A percentile compares a stretch with the other conserved stretches of the same genome.
Evolutionary conservation across 2,888 invertebrate species (phyloP).

Genomic region (Microplitis manilae): DNA sequence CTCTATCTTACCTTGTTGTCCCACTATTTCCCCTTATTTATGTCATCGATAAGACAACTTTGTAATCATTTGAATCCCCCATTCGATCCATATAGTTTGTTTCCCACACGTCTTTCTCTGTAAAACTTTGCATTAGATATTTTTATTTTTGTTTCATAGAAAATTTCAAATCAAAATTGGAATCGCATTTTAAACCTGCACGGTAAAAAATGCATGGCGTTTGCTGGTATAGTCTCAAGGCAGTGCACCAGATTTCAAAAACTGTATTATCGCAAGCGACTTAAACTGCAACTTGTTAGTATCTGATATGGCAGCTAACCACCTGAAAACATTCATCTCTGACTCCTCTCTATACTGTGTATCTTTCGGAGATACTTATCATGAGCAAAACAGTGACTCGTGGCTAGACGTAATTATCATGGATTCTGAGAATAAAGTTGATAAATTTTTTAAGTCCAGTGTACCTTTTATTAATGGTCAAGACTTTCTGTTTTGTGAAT

Average conservation of each 20-base stretch:
- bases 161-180: not conserved
- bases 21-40: not conserved
- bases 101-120: not conserved
- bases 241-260: too few relatives aligned
- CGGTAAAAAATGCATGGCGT: too few relatives aligned
- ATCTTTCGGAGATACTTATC: too few relatives aligned
- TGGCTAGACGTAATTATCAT: not conserved
- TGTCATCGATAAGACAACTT: not conserved
- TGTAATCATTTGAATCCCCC: slow-evolving; percentile 3
- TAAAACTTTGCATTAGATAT: not conserved
- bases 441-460: not conserved
- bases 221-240: too few relatives aligned
- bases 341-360: too few relatives aligned
- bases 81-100: not conserved
- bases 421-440: not conserved
- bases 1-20: slow-evolving; percentile 26
- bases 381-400: too few relatives aligned
- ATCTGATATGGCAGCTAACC: too few relatives aligned
- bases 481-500: not conserved
- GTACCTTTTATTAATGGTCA: not conserved
- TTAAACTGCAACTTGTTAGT: too few relatives aligned
- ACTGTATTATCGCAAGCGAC: too few relatives aligned
- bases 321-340: too few relatives aligned
- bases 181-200: too few relatives aligned
- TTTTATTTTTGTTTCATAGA: not conserved